Evolutionary conservation across 2,797 vertebrate genomes (phyloP).

Genomic region (Sylvilagus floridanus): DNA sequence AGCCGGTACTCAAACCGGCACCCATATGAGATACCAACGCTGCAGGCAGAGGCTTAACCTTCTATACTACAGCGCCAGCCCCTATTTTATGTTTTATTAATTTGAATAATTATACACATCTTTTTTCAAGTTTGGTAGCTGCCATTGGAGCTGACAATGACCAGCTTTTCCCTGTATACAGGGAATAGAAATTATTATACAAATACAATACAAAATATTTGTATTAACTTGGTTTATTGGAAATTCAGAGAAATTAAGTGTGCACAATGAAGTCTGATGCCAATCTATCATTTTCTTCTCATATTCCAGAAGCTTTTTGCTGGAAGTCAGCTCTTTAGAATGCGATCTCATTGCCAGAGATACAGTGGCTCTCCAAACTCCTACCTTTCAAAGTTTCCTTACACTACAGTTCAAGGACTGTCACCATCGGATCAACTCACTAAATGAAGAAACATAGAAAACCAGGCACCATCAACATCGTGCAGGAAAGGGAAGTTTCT

Average conservation of each 20-base stretch:
- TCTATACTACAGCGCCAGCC: neutral
- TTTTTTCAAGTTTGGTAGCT: neutral
- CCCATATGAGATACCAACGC: no score
- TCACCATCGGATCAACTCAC: neutral
- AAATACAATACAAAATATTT: no score
- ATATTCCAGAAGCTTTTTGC: neutral
- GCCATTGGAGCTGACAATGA: neutral
- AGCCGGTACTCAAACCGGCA: no score
- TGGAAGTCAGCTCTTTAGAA: neutral
- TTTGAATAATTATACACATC: neutral
- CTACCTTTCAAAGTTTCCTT: neutral
- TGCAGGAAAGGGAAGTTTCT: neutral
- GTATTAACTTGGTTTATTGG: neutral
- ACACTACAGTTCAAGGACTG: neutral
- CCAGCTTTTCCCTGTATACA: neutral
- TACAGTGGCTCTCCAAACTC: fast-evolving
- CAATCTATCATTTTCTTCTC: neutral
- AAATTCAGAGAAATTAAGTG: neutral
- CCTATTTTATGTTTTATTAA: neutral
- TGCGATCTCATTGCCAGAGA: neutral
- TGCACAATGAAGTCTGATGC: neutral
- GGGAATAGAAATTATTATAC: no score
- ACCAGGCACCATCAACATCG: neutral
- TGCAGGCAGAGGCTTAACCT: no score
- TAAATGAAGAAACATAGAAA: neutral